A percentile compares a stretch with the other conserved stretches of the same genome.
These are phyloP conservation scores for Platalea minor DNA, from an alignment of 2,797 vertebrate genomes.

Conservation along the genomic window DNA sequence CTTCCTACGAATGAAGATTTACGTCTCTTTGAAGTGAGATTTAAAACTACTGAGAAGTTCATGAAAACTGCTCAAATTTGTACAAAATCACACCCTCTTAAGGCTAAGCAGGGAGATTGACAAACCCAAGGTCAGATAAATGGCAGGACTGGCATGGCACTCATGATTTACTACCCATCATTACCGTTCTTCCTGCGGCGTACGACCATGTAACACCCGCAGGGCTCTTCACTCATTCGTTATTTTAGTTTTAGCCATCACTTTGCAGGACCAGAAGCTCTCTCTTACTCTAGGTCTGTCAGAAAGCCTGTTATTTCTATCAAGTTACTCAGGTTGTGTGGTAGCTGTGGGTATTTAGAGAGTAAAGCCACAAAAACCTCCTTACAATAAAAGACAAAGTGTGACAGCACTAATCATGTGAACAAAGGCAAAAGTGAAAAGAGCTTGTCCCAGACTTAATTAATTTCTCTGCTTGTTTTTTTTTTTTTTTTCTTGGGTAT, in stretches of 20 bases:
- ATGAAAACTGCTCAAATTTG: neutral
- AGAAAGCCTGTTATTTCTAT: neutral
- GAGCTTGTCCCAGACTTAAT: neutral
- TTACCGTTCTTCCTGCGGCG: neutral
- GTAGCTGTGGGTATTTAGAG: neutral
- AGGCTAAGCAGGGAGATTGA: neutral
- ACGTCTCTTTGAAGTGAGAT: neutral
- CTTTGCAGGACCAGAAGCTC: neutral
- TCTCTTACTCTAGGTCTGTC: neutral
- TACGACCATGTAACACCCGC: neutral
- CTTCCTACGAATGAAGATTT: neutral
- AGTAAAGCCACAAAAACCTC: neutral
- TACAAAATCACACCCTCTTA: neutral
- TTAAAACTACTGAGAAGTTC: neutral
- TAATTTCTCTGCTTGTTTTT: neutral
- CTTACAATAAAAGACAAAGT: conserved; percentile 2
- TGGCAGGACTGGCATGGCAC: neutral
- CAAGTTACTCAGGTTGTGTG: neutral
- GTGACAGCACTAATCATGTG: conserved; percentile 2
- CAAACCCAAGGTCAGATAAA: neutral
- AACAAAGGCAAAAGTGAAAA: conserved; percentile 14
- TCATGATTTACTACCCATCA: no score
- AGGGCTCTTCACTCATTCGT: neutral
- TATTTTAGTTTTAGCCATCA: neutral
- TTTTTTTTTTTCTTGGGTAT: neutral